phyloP scores from a whole-genome alignment of 2,113 vertebrate genomes.

The Stegastes partitus region DNA sequence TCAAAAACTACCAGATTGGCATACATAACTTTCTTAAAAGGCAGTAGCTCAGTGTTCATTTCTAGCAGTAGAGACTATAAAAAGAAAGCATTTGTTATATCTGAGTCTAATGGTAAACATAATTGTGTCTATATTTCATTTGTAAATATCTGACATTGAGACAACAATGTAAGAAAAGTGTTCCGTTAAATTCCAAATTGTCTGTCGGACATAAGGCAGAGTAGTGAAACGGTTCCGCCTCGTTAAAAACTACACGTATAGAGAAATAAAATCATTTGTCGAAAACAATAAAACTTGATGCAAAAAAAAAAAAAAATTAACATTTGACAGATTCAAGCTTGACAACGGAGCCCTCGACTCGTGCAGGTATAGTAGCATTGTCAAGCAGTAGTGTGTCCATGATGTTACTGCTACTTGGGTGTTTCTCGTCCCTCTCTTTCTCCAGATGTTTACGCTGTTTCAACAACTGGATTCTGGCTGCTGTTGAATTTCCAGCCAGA shows the following conservation, averaged over 20 bases:
- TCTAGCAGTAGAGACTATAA: conserved; percentile 82
- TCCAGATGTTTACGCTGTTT: conserved; percentile 58
- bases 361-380: conserved; percentile 43
- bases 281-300: conserved; percentile 72
- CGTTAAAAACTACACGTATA: conserved; percentile 73
- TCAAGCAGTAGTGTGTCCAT: conserved; percentile 80
- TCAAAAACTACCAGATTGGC: conserved; percentile 69
- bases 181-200: conserved; percentile 66
- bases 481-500: conserved; percentile 63
- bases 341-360: conserved; percentile 55
- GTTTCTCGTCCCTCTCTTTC: conserved; percentile 39
- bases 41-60: conserved; percentile 82
- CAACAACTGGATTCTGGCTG: conserved; percentile 52
- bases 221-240: conserved; percentile 69
- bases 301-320: conserved; percentile 71
- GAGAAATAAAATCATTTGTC: conserved; percentile 71
- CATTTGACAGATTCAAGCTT: conserved; percentile 58
- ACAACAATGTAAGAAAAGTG: conserved; percentile 63
- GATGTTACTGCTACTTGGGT: conserved; percentile 62
- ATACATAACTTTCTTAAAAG: conserved; percentile 76
- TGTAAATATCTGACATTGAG: conserved; percentile 77
- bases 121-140: conserved; percentile 69
- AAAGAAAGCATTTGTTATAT: conserved; percentile 78
- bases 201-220: conserved; percentile 71
- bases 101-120: conserved; percentile 81